Evolutionary conservation across 1,140 invertebrate species (phyloP).

Genomic region (Hormaphis cornu): DNA sequence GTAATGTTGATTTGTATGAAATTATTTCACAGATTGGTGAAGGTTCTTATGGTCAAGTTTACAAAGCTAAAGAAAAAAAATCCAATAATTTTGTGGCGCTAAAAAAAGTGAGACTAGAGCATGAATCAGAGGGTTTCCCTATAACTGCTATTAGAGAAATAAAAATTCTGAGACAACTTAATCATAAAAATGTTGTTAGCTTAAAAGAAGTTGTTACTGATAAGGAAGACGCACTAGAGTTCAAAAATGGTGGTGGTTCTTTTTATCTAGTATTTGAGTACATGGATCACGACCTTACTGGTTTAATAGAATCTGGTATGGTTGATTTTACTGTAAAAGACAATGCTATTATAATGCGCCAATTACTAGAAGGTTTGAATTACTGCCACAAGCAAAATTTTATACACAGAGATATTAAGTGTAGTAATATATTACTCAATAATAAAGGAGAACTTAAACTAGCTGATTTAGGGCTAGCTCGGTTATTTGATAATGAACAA

Average conservation of each 20-base stretch:
- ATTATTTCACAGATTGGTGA: slow-evolving; percentile 96
- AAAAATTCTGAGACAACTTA: slow-evolving; percentile 92
- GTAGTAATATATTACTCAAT: slow-evolving; percentile 99
- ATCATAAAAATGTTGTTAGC: slow-evolving; percentile 97
- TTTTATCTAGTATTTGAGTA: slow-evolving; percentile 99
- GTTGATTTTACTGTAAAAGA: slow-evolving; percentile 91
- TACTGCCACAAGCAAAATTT: slow-evolving; percentile 99
- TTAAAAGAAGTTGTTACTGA: slow-evolving; percentile 97
- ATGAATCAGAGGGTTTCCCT: slow-evolving; percentile 99
- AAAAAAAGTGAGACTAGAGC: slow-evolving; percentile 96
- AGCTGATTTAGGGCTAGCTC: slow-evolving; percentile 94
- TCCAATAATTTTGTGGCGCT: slow-evolving; percentile 66
- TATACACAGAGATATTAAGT: slow-evolving; percentile 98
- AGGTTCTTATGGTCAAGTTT: slow-evolving; percentile 96
- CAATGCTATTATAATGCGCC: slow-evolving; percentile 97
- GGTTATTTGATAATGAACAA: slow-evolving; percentile 90
- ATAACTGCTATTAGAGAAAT: slow-evolving; percentile 99
- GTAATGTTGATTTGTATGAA: slow-evolving; percentile 69
- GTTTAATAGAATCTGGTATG: slow-evolving; percentile 91
- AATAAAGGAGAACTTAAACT: slow-evolving; percentile 97
- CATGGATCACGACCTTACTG: slow-evolving; percentile 99
- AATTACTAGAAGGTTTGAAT: slow-evolving; percentile 91
- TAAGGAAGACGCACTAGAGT: slow-evolving; percentile 92
- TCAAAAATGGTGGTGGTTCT: slow-evolving; percentile 86
- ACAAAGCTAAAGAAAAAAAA: slow-evolving; percentile 80